Evolutionary conservation across 1,140 invertebrate species (phyloP), one percentile per base, ranked within the genome.

Genomic region (Hirudo medicinalis): DNA sequence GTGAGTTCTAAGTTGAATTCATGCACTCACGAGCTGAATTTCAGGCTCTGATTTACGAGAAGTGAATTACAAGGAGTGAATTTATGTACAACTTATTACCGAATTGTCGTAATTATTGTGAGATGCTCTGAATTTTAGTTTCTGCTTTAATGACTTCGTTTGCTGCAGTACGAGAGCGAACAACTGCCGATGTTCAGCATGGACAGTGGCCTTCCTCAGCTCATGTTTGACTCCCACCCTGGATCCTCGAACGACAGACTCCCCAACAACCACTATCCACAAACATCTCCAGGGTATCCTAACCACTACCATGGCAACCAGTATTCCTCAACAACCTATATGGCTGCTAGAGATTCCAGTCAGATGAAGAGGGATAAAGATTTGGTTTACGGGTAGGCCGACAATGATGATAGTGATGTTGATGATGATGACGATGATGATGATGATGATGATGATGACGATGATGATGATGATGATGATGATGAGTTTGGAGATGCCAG

Each of bases 301-400:
- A 22, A 22, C 57, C 57, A 63, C 19, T 63, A 63, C 57, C 57
- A 63, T 32, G 22, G 29, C 6, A 63, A 63, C 57, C 22, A 22
- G 15, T 32, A 63, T 32, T 63, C 22, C 6, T 63, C 57, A 13
- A 6, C 57, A 13, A 32, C 57, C 57, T 63, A 63, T 15, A 63
- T 63, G 57, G 20, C 57, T 13, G 9, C 57, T 15, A 63, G 57
- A 63, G 57, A 63, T n/a, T 63, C 57, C 57, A 63, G 57, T 63
- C 57, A 63, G 19, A 63, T 63, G 57, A 63, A 63, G 57, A 63
- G 57, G 29, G 57, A 63, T 15, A 63, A 63, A 32, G 57, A 63
- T n/a, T 32, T 63, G 22, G 57, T 63, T 4, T 63, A 63, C 57
- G 57, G 57, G 57, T 63, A 63, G 57, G 57, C 0, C 4, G 57